Percentiles rank a stretch among this genome's conserved stretches.
Conservation (phyloP, 92 coral and sea anemone species). For the Micromussa lordhowensis region DNA sequence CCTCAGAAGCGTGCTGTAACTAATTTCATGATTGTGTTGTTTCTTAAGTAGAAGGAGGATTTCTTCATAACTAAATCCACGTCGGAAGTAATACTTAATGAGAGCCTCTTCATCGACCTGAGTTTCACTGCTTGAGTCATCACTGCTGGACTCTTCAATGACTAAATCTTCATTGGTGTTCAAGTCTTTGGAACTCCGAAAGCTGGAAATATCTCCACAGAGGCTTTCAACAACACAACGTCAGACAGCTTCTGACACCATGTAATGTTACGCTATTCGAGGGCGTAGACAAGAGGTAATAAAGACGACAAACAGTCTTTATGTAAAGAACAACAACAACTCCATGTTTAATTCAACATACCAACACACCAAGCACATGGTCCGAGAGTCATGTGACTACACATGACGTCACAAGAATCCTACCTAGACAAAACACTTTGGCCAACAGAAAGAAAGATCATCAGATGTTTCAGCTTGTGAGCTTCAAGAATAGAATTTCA, state of each 20-base stretch:
- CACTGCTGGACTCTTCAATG: conserved; percentile 2
- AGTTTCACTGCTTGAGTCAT: conserved; percentile 17
- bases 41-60: conserved; percentile 57
- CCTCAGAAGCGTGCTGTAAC: conserved; percentile 70
- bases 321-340: too few species aligned
- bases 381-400: too few species aligned
- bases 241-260: too few species aligned
- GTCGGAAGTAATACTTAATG: conserved; percentile 64
- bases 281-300: too few species aligned
- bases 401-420: too few species aligned
- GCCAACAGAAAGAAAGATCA: conserved; percentile 57
- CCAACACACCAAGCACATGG: too few species aligned
- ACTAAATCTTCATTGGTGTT: not conserved
- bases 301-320: too few species aligned
- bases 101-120: conserved; percentile 58
- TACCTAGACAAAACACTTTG: conserved; percentile 60
- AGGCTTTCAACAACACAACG: too few species aligned
- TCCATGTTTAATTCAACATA: too few species aligned
- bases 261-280: too few species aligned
- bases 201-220: too few species aligned
- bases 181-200: too few species aligned
- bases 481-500: conserved; percentile 47
- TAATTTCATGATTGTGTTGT: conserved; percentile 45
- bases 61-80: conserved; percentile 72
- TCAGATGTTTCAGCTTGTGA: conserved; percentile 61